Evolutionary conservation across 2,113 vertebrate species (phyloP), one percentile per base, ranked within the genome.

Genomic region (Etheostoma cragini): DNA sequence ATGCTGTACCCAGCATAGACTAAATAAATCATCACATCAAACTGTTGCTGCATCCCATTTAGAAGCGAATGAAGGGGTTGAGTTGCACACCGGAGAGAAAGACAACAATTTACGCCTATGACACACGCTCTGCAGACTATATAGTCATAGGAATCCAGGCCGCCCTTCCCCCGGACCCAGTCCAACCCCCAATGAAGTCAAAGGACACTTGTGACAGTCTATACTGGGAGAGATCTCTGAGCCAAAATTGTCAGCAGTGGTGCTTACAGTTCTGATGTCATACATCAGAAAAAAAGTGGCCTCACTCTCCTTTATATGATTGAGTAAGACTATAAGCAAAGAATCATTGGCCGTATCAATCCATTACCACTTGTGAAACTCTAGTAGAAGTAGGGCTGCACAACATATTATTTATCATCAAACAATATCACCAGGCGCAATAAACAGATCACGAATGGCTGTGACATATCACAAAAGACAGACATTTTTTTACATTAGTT

Each of bases 151-250:
- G 75, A 91, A 92, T 93, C 85, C 89, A 90, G 80, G 80, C 52
- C 26, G 16, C 79, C 83, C 82, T 24, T 70, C 71, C 87, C 82
- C 88, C 85, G 56, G 46, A 16, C 22, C 24, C 46, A 45, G 16
- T 53, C 33, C 68, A 52, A 45, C 72, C 68, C 80, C 66, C 14
- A 47, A 66, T 82, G 76, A 91, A 92, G 93, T 93, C 88, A 91
- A 84, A 68, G 68, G 85, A 87, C 83, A 86, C 83, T 91, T 82
- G 77, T 89, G 84, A 72, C 57, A 24, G 64, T 88, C 84, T 91
- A 91, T 87, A 89, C 88, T 87, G 83, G 88, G 90, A 91, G 72
- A 78, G 38, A 80, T 68, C 85, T 72, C 76, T 38, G 72, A 53
- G 83, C 89, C 78, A 85, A 86, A 90, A 84, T 62, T 90, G 79